These are phyloP conservation scores for Wasmannia auropunctata DNA, from an alignment of 1,140 invertebrate genomes.

Conservation along the genomic window DNA sequence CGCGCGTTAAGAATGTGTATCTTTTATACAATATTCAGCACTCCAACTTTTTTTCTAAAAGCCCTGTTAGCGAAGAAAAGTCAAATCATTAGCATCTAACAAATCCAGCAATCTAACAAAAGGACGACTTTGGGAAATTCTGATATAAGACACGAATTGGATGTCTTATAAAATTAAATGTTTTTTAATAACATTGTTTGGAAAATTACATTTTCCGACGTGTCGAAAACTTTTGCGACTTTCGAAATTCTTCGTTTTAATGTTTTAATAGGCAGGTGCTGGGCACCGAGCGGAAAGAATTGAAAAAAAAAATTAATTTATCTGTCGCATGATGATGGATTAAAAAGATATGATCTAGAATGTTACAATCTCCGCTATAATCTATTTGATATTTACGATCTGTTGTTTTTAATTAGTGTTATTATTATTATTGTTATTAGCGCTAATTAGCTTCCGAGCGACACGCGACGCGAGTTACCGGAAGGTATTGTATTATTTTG, in stretches of 20 bases:
- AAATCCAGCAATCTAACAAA: not conserved
- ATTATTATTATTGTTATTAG: not conserved
- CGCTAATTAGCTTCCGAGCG: not conserved
- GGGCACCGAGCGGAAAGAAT: not conserved
- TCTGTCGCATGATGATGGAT: not conserved
- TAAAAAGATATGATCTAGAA: not conserved
- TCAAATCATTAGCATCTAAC: not conserved
- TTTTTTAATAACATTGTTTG: not conserved
- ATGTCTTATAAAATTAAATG: not conserved
- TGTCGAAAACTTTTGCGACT: not conserved
- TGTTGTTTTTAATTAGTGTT: conserved; percentile 12
- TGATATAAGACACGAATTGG: not conserved
- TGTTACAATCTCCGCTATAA: not conserved
- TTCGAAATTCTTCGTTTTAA: not conserved
- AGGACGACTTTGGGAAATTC: not conserved
- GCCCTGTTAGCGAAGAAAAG: not conserved
- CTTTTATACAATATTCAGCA: not conserved
- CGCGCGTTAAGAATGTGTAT: not conserved
- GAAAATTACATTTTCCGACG: not conserved
- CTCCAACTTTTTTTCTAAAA: not conserved
- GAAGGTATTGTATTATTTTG: not conserved
- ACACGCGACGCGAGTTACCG: not conserved
- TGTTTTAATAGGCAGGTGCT: not conserved
- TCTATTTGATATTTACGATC: not conserved
- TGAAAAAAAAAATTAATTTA: conserved; percentile 12